Percentiles rank a stretch among this genome's conserved stretches.
phyloP scores from a whole-genome alignment of 2,797 vertebrate species.

The Benthosema pterotum region DNA sequence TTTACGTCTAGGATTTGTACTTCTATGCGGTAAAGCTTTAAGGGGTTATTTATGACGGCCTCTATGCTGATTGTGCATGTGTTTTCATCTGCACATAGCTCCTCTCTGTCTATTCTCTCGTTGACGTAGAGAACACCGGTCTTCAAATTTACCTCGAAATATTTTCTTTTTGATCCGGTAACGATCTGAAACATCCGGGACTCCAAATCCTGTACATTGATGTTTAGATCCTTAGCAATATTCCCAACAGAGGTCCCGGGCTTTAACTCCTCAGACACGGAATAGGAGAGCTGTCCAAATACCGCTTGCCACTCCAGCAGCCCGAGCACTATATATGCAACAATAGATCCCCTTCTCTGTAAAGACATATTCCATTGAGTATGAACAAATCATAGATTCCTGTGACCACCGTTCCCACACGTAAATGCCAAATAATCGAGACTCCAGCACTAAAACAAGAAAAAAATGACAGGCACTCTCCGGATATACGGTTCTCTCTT shows the following conservation, averaged over 20 bases:
- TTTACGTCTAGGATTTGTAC: constrained; percentile 69
- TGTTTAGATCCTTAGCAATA: constrained; percentile 75
- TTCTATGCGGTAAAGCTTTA: constrained; percentile 60
- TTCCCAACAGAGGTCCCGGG: constrained; percentile 73
- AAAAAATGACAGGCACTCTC: no score
- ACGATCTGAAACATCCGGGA: constrained; percentile 78
- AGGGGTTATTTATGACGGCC: constrained; percentile 54
- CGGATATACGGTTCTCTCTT: not conserved
- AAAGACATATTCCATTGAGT: constrained; percentile 6
- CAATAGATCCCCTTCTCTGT: constrained; percentile 9
- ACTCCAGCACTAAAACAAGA: no score
- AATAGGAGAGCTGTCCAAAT: constrained; percentile 73
- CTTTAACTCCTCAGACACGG: constrained; percentile 75
- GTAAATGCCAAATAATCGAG: no score
- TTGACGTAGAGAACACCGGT: constrained; percentile 58
- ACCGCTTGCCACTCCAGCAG: constrained; percentile 51
- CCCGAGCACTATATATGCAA: constrained; percentile 22
- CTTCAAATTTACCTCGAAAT: constrained; percentile 61
- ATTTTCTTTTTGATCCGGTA: constrained; percentile 53
- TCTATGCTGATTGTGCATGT: constrained; percentile 60
- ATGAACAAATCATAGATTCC: not conserved
- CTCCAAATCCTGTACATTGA: constrained; percentile 72
- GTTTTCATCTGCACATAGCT: constrained; percentile 48
- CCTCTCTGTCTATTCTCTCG: constrained; percentile 61
- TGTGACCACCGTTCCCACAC: not conserved